Evolutionary conservation across 2,113 vertebrate species (phyloP), one percentile per base, ranked within the genome.

Genomic region (Mus spicilegus): DNA sequence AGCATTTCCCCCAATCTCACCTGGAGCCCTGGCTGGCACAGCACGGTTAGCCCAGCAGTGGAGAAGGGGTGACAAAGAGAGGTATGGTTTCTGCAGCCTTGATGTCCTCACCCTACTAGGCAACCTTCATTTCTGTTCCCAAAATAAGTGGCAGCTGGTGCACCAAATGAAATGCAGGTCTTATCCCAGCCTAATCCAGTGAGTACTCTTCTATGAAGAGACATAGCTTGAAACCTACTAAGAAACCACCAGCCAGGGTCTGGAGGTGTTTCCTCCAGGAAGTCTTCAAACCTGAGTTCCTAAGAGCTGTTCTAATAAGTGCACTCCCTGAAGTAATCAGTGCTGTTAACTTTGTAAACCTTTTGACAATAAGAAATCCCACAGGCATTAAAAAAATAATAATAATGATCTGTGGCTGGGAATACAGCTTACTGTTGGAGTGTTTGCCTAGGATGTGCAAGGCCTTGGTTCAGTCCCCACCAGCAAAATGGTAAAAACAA

Each of bases 241-340:
- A 58, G 58, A 39, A 90, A 87, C 0, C 7, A 89, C 0, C 12
- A 89, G 3, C 16, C 16, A 58, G 1, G 7, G 10, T 26, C 36
- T 85, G 6, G 13, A 84, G 24, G 39, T 86, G 70, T 67, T 90
- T 89, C 58, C 36, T 82, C 30, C 90, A 95, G 22, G 42, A 84
- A 65, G 4, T 70, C 69, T 84, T 96, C 87, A 93, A 80, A 46
- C 56, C 54, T 58, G 11, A 97, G 20, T 67, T 67, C 51, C 58
- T 81, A 85, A 90, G 69, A 78, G 80, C 4, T 81, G 0, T 39
- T 87, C 36, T 75, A 78, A 93, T 92, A 14, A 90, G 26, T 12
- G 20, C 6, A 81, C 84, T 90, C 95, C 85, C 94, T 81, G 22
- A 65, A 90, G 94, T 22, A 96, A 76, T 76, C 42, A 58, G 22